These are phyloP conservation scores for Cremastinae sp. DNA, from an alignment of 2,888 invertebrate genomes.

Conservation along the genomic window DNA sequence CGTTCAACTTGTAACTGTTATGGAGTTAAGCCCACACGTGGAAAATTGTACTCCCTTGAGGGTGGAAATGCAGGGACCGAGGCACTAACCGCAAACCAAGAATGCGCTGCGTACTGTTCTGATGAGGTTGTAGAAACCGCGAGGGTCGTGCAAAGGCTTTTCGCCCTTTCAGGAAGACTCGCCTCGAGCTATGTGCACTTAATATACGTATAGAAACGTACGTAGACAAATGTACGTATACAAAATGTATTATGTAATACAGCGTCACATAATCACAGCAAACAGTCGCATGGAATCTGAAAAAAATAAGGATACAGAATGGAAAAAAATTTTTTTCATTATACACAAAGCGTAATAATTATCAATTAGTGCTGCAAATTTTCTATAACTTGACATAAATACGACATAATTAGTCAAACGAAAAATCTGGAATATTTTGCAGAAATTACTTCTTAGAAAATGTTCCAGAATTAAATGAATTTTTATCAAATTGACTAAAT, in stretches of 20 bases:
- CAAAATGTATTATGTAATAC: slow-evolving; percentile 11
- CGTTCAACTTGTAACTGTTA: too few species aligned
- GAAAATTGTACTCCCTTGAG: slow-evolving; percentile 68
- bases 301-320: not conserved
- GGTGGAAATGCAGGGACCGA: slow-evolving; percentile 62
- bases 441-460: too few species aligned
- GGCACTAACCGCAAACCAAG: slow-evolving; percentile 40
- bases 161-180: slow-evolving; percentile 17
- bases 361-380: too few species aligned
- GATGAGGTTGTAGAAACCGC: slow-evolving; percentile 64
- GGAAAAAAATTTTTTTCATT: too few species aligned
- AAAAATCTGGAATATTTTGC: too few species aligned
- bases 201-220: slow-evolving; percentile 4
- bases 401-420: too few species aligned
- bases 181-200: slow-evolving; percentile 23
- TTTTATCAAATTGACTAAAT: too few species aligned
- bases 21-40: slow-evolving; percentile 48
- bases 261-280: slow-evolving; percentile 1
- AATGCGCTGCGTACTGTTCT: slow-evolving; percentile 68
- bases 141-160: slow-evolving; percentile 36
- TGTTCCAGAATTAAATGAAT: too few species aligned
- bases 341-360: too few species aligned
- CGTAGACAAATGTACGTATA: not conserved
- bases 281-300: not conserved
- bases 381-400: too few species aligned